Conservation (phyloP, 2,113 vertebrate species). For the Trinectes maculatus region DNA sequence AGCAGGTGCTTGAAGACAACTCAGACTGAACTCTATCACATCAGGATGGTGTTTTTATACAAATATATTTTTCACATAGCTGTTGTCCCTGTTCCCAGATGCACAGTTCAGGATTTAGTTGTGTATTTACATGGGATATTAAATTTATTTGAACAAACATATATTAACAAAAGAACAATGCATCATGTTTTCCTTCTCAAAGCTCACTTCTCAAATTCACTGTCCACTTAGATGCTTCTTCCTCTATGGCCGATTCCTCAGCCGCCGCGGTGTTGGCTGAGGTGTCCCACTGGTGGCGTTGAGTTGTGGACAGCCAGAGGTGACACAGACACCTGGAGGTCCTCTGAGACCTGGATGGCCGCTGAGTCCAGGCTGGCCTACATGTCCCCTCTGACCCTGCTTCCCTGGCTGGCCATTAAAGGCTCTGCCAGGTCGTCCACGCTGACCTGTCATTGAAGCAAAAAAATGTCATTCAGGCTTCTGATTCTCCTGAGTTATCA, state of each 20-base stretch:
- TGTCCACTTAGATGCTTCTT: slow-evolving; percentile 10
- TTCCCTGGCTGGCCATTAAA: slow-evolving; percentile 82
- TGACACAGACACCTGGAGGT: slow-evolving; percentile 81
- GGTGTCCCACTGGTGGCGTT: slow-evolving; percentile 50
- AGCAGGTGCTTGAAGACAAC: slow-evolving; percentile 65
- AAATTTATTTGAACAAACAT: slow-evolving; percentile 45
- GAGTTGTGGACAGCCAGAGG: slow-evolving; percentile 75
- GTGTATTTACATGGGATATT: slow-evolving; percentile 77
- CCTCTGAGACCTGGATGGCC: slow-evolving; percentile 80
- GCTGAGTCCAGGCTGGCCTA: slow-evolving; percentile 76
- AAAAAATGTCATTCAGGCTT: slow-evolving; percentile 23
- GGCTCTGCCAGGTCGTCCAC: slow-evolving; percentile 76
- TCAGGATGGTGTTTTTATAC: slow-evolving; percentile 61
- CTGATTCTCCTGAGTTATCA: slow-evolving; percentile 7
- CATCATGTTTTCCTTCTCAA: slow-evolving; percentile 28
- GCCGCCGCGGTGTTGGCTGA: slow-evolving; percentile 51
- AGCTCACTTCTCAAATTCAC: slow-evolving; percentile 13
- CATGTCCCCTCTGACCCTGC: slow-evolving; percentile 79
- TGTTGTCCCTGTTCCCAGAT: slow-evolving; percentile 21
- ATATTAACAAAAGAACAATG: slow-evolving; percentile 48
- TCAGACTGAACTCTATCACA: slow-evolving; percentile 47
- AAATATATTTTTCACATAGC: slow-evolving; percentile 39
- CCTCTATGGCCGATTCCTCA: slow-evolving; percentile 71
- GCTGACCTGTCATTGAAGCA: slow-evolving; percentile 73
- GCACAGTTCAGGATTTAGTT: slow-evolving; percentile 28